These are phyloP conservation scores for Ditylenchus weischeri DNA, from an alignment of 2,888 invertebrate species.

Conservation along the genomic window DNA sequence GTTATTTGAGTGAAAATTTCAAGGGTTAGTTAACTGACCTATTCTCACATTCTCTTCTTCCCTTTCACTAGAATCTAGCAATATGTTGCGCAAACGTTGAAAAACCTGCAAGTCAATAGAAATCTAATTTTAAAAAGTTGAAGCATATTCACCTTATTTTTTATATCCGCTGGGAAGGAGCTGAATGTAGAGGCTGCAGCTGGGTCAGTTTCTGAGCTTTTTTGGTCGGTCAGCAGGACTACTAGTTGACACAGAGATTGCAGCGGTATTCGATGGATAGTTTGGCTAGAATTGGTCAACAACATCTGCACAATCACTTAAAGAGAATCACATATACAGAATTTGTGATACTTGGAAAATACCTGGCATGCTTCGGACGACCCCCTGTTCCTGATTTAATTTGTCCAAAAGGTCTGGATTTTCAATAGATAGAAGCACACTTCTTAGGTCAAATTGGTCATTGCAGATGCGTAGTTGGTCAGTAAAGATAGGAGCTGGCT, in stretches of 20 bases:
- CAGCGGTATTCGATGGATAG: neutral
- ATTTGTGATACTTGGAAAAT: neutral
- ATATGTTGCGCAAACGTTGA: too few relatives aligned
- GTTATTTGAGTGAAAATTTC: neutral
- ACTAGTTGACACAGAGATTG: constrained; percentile 9
- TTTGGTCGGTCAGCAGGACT: neutral
- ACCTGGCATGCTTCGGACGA: constrained; percentile 2
- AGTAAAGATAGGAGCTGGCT: constrained; percentile 5
- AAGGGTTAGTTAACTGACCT: too few relatives aligned
- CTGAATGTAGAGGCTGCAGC: too few relatives aligned
- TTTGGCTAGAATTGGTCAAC: neutral
- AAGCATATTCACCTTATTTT: too few relatives aligned
- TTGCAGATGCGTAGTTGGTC: constrained; percentile 18
- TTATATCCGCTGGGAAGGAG: too few relatives aligned
- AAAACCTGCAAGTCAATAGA: too few relatives aligned
- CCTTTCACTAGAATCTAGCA: too few relatives aligned
- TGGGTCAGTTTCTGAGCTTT: neutral
- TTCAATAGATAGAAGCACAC: constrained; percentile 11
- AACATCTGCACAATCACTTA: constrained; percentile 5
- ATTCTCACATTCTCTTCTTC: too few relatives aligned
- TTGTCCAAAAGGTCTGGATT: constrained; percentile 25
- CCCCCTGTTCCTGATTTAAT: constrained; percentile 20
- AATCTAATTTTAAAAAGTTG: too few relatives aligned
- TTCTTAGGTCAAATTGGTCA: constrained; percentile 16
- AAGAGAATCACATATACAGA: neutral